Percentiles rank a stretch among this genome's conserved stretches.
phyloP scores from a whole-genome alignment of 2,113 vertebrate genomes.

The Bagarius yarrelli region DNA sequence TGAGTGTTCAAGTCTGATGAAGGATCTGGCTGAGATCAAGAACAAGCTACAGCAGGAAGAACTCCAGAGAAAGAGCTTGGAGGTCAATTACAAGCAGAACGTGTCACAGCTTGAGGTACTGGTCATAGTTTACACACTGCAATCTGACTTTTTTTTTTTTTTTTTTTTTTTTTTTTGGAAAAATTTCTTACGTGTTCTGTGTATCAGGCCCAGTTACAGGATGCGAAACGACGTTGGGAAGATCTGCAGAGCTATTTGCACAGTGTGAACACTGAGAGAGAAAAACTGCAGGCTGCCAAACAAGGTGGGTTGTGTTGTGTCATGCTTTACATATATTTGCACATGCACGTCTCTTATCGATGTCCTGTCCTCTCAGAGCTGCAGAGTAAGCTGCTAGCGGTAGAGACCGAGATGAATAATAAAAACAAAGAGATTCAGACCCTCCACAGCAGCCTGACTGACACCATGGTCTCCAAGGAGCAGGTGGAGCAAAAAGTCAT shows the following conservation, averaged over 20 bases:
- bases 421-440: constrained; percentile 89
- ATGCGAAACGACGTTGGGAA: constrained; percentile 90
- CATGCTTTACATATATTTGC: background rate
- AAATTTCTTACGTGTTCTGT: background rate
- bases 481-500: constrained; percentile 87
- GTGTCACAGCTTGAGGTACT: constrained; percentile 76
- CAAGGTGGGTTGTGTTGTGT: constrained; percentile 71
- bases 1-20: constrained; percentile 84
- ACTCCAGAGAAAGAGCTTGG: constrained; percentile 89
- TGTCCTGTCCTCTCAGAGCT: constrained; percentile 72
- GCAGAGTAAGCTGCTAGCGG: constrained; percentile 84
- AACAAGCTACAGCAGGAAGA: constrained; percentile 92
- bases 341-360: background rate
- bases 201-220: constrained; percentile 84
- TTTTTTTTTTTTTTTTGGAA: background rate
- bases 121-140: constrained; percentile 33
- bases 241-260: constrained; percentile 90
- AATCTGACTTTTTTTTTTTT: background rate
- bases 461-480: constrained; percentile 89
- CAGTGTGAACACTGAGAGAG: constrained; percentile 84
- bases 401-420: constrained; percentile 77
- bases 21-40: constrained; percentile 86
- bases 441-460: constrained; percentile 87
- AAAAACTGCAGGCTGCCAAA: constrained; percentile 76
- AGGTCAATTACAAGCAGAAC: constrained; percentile 85